Evolutionary conservation across 2,888 invertebrate genomes (phyloP).

Genomic region (Deladenus siricidicola): DNA sequence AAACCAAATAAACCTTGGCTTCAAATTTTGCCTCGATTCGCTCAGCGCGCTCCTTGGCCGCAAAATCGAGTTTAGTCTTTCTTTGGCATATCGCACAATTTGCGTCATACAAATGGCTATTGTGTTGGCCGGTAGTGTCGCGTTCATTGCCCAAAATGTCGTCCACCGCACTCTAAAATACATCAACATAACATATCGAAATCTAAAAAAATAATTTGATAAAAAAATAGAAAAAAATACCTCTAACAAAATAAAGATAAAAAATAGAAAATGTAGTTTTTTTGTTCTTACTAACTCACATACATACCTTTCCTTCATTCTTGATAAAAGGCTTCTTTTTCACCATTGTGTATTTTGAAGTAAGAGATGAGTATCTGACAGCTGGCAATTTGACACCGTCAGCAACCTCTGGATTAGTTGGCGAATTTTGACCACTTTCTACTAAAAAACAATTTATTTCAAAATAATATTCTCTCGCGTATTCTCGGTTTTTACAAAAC

Average conservation of each 20-base stretch:
- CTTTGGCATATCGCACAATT: conserved; percentile 6
- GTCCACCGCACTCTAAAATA: conserved; percentile 8
- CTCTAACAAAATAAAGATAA: too few species aligned
- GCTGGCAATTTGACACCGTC: not conserved
- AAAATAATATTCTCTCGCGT: too few species aligned
- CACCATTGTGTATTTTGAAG: not conserved
- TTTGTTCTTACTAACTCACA: too few species aligned
- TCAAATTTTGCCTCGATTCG: conserved; percentile 9
- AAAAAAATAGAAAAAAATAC: not conserved
- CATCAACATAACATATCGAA: not conserved
- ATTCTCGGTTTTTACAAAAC: too few species aligned
- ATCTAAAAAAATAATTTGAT: not conserved
- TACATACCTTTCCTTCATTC: not conserved
- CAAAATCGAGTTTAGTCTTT: conserved; percentile 1
- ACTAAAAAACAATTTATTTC: too few species aligned
- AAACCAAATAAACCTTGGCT: too few species aligned
- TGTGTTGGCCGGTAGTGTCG: conserved; percentile 9
- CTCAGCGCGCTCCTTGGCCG: conserved; percentile 5
- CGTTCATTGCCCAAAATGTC: conserved; percentile 5
- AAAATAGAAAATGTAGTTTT: too few species aligned
- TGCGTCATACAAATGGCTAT: conserved; percentile 6
- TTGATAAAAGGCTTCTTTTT: conserved; percentile 5
- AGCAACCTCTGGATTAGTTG: too few species aligned
- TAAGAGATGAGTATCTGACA: not conserved
- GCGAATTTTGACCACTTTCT: too few species aligned